Evolutionary conservation across 2,113 vertebrate genomes (phyloP), one percentile per base, ranked within the genome.

Genomic region (Tauraco erythrolophus): DNA sequence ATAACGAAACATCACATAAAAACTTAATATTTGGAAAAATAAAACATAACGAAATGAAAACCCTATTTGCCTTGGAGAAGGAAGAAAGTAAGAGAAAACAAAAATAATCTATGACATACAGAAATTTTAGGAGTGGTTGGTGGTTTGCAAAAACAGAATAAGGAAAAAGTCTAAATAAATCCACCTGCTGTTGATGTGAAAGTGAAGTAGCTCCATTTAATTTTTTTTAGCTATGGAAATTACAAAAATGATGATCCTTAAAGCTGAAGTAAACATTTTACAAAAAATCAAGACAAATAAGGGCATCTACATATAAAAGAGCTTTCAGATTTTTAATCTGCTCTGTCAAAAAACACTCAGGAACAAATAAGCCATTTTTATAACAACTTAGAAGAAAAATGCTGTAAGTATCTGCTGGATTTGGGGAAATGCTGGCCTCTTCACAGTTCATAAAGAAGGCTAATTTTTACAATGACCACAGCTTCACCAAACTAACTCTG

Each of bases 71-170:
- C 27, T 72, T 81, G 48, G 41, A 61, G 81, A 89, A 66, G 31
- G 5, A 69, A 41, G 21, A 75, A 91, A 64, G n/a, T 9, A 75
- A 74, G 41, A 79, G 15, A 19, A 61, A 88, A 78, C 12, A 86
- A 76, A 88, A 83, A 78, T 62, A 82, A 91, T 91, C 60, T n/a
- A 31, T 53, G 27, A 9, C 14, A 69, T n/a, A 30, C 51, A 86
- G 30, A 65, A 33, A 70, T 46, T 79, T 87, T 72, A 56, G 21
- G 37, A 25, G 11, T 60, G 2, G 0, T n/a, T 88, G 25, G 58
- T 57, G n/a, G n/a, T 35, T 97, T 96, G 24, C 24, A 93, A 61
- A 60, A 96, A 91, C 8, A 77, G 41, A 95, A 66, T 66, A 87
- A 71, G 15, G 19, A 57, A 91, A 80, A 85, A 23, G 16, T 16